A percentile compares a stretch with the other conserved stretches of the same genome.
phyloP scores from a whole-genome alignment of 2,113 vertebrate species.

The Heterotilapia buettikoferi region DNA sequence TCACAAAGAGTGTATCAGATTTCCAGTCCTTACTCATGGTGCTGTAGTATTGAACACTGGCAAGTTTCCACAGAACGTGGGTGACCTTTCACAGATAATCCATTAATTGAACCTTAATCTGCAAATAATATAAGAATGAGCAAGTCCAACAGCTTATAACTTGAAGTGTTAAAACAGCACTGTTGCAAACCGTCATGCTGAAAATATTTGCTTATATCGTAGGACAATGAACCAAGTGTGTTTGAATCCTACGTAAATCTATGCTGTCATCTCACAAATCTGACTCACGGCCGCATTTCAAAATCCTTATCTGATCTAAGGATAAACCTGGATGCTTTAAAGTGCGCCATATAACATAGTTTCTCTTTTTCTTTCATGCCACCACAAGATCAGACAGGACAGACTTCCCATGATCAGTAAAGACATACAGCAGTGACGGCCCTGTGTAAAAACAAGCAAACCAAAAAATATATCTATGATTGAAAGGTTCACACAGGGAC shows the following conservation, averaged over 20 bases:
- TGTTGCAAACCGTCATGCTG: background rate
- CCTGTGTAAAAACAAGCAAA: background rate
- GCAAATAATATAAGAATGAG: background rate
- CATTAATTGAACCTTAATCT: background rate
- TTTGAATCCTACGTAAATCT: background rate
- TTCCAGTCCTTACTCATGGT: background rate
- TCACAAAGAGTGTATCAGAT: background rate
- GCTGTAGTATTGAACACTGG: background rate
- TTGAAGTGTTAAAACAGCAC: background rate
- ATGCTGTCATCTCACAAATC: background rate
- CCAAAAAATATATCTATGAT: background rate
- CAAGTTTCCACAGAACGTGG: background rate
- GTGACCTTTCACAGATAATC: constrained; percentile 9
- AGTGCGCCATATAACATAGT: background rate
- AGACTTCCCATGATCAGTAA: background rate
- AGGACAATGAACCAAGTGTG: constrained; percentile 4
- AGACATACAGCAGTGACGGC: background rate
- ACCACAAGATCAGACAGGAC: background rate
- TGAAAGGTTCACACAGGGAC: background rate
- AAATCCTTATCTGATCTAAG: background rate
- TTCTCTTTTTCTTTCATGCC: background rate
- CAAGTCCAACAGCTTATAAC: background rate
- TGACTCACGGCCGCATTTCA: background rate
- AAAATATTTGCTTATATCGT: background rate
- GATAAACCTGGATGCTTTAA: background rate